Percentiles rank a stretch among this genome's conserved stretches.
Evolutionary conservation across 2,113 vertebrate species (phyloP).

Genomic region (Thamnaconus septentrionalis): DNA sequence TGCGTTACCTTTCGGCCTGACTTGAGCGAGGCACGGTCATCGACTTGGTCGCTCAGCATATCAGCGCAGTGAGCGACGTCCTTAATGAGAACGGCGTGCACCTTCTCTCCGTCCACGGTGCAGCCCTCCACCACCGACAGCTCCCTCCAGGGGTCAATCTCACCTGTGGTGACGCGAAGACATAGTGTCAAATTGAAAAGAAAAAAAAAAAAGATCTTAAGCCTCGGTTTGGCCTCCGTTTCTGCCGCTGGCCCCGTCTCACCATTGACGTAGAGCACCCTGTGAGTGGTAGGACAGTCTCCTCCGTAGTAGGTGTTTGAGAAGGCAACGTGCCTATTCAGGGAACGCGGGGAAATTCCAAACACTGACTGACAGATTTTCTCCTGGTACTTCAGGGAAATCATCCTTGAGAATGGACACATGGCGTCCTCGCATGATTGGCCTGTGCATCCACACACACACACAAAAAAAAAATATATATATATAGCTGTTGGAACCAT

Average conservation of each 20-base stretch:
- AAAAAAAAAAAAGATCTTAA: neutral
- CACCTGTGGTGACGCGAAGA: constrained; percentile 48
- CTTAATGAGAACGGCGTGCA: constrained; percentile 66
- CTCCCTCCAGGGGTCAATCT: constrained; percentile 76
- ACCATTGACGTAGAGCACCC: constrained; percentile 81
- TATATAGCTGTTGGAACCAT: no score
- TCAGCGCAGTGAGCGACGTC: constrained; percentile 77
- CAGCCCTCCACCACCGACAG: constrained; percentile 68
- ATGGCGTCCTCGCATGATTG: constrained; percentile 78
- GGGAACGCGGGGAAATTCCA: constrained; percentile 67
- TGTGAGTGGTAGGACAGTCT: constrained; percentile 59
- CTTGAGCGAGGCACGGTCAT: constrained; percentile 61
- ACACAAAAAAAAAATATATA: neutral
- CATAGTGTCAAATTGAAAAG: neutral
- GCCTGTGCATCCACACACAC: constrained; percentile 61
- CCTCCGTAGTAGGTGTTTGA: constrained; percentile 84
- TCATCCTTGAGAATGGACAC: constrained; percentile 79
- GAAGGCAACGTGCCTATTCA: constrained; percentile 69
- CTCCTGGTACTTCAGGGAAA: constrained; percentile 68
- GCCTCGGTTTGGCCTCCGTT: neutral
- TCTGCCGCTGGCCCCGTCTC: constrained; percentile 12
- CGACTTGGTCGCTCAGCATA: constrained; percentile 48
- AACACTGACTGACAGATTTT: constrained; percentile 77
- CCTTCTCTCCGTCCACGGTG: constrained; percentile 27
- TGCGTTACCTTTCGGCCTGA: constrained; percentile 64